Percentiles rank a stretch among this genome's conserved stretches.
Evolutionary conservation across 2,888 invertebrate species (phyloP).

Genomic region (Agonopterix alstromeriana): DNA sequence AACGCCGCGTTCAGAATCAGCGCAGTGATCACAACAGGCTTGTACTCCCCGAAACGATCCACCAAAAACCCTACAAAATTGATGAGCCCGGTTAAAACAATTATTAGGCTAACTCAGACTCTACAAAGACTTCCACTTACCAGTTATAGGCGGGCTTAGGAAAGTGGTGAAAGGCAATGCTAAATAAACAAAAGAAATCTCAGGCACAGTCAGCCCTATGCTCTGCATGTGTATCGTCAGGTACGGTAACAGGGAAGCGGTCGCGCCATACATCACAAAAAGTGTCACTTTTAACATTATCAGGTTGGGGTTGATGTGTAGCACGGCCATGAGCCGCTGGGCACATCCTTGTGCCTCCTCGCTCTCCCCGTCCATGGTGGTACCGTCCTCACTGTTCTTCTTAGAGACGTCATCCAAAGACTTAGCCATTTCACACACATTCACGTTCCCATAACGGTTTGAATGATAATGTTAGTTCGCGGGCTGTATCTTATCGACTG

Average conservation of each 20-base stretch:
- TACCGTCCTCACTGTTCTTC: slow-evolving; percentile 65
- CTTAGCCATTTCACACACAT: slow-evolving; percentile 42
- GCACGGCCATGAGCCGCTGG: slow-evolving; percentile 59
- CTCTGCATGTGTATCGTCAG: slow-evolving; percentile 94
- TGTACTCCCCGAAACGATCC: slow-evolving; percentile 92
- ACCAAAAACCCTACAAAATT: slow-evolving; percentile 85
- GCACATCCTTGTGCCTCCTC: slow-evolving; percentile 54
- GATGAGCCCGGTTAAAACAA: background rate
- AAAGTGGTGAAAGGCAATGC: slow-evolving; percentile 92
- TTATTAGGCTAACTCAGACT: background rate
- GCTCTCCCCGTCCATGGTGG: slow-evolving; percentile 62
- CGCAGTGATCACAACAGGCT: slow-evolving; percentile 87
- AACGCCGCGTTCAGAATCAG: slow-evolving; percentile 86
- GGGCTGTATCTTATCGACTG: slow-evolving; percentile 69
- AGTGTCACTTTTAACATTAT: slow-evolving; percentile 88
- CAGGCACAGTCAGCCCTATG: slow-evolving; percentile 89
- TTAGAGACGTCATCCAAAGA: slow-evolving; percentile 45
- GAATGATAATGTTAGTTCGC: slow-evolving; percentile 34
- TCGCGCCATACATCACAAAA: slow-evolving; percentile 90
- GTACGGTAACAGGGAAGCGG: slow-evolving; percentile 90
- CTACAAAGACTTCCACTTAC: slow-evolving; percentile 60
- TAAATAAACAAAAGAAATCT: slow-evolving; percentile 91
- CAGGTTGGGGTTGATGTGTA: slow-evolving; percentile 84
- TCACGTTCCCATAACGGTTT: slow-evolving; percentile 35
- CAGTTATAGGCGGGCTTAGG: slow-evolving; percentile 89